These are phyloP conservation scores for Aurelia sp. DNA, from an alignment of 30 jellyfish, hydroid and myxozoan species.

Conservation along the genomic window DNA sequence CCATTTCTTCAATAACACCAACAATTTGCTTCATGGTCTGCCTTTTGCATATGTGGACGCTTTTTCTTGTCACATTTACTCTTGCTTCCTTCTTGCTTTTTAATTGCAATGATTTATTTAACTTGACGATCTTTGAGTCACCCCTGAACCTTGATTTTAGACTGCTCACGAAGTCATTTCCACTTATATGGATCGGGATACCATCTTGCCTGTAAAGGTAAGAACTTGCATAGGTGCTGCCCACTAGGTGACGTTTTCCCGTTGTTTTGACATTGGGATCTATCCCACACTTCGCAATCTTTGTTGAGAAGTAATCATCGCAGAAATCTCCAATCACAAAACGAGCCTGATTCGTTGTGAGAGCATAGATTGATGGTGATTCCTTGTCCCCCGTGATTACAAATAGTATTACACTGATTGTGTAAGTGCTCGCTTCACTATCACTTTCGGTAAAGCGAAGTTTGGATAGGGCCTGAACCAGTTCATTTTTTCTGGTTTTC, in stretches of 20 bases:
- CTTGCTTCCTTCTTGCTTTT: neutral
- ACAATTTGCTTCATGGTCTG: neutral
- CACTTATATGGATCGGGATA: neutral
- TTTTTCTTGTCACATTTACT: neutral
- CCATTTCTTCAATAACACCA: neutral
- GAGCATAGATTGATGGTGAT: neutral
- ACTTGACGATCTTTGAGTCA: neutral
- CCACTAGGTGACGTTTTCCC: neutral
- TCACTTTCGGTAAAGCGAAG: too few relatives aligned
- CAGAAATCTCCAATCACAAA: neutral
- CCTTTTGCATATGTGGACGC: neutral
- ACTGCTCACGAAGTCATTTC: neutral
- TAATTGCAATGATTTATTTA: neutral
- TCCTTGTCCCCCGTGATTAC: neutral
- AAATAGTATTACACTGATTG: neutral
- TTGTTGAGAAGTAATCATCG: neutral
- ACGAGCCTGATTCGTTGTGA: neutral
- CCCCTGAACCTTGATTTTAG: neutral
- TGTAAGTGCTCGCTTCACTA: too few relatives aligned
- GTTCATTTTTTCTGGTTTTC: neutral
- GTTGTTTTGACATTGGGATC: neutral
- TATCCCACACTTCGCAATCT: neutral
- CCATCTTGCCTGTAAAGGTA: neutral
- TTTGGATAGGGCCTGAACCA: neutral
- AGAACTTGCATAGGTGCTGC: neutral